phyloP scores from a whole-genome alignment of 1,140 invertebrate genomes.

The Whitmania pigra region DNA sequence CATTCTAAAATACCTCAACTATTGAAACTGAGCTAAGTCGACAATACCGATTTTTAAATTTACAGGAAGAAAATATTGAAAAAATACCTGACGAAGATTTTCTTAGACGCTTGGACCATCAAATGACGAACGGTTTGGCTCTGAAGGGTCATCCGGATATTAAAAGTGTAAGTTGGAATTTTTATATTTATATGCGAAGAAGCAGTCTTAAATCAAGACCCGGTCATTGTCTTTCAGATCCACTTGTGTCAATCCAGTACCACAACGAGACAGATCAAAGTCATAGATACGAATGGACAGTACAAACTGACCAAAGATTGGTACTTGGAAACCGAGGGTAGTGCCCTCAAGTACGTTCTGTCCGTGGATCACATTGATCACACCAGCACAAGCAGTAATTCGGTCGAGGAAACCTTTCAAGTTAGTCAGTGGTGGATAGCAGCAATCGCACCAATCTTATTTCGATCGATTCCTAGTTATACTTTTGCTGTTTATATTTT shows the following conservation, averaged over 20 bases:
- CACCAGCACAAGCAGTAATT: slow-evolving; percentile 89
- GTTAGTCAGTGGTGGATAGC: too few species aligned
- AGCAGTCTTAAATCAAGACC: too few species aligned
- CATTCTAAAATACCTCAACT: not conserved
- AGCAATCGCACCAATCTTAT: too few species aligned
- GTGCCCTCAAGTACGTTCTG: slow-evolving; percentile 90
- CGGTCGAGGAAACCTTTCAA: slow-evolving; percentile 94
- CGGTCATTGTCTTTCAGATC: too few species aligned
- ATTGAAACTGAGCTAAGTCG: not conserved
- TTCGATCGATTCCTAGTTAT: too few species aligned
- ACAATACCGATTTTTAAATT: not conserved
- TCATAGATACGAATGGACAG: slow-evolving; percentile 49
- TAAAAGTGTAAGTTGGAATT: too few species aligned
- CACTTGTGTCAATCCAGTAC: too few species aligned
- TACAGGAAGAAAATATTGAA: slow-evolving; percentile 53
- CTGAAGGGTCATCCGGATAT: slow-evolving; percentile 53
- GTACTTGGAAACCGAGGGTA: slow-evolving; percentile 98
- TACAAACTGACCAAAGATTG: slow-evolving; percentile 97
- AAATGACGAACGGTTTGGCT: slow-evolving; percentile 97
- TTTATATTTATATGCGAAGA: too few species aligned
- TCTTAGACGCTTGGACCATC: slow-evolving; percentile 91
- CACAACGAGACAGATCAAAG: too few species aligned
- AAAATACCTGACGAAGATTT: slow-evolving; percentile 99
- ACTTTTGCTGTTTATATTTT: too few species aligned
- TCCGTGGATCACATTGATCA: slow-evolving; percentile 94